Percentiles rank a stretch among this genome's conserved stretches.
Evolutionary conservation across 1,140 invertebrate species (phyloP).

Genomic region (Pteromalus puparum): DNA sequence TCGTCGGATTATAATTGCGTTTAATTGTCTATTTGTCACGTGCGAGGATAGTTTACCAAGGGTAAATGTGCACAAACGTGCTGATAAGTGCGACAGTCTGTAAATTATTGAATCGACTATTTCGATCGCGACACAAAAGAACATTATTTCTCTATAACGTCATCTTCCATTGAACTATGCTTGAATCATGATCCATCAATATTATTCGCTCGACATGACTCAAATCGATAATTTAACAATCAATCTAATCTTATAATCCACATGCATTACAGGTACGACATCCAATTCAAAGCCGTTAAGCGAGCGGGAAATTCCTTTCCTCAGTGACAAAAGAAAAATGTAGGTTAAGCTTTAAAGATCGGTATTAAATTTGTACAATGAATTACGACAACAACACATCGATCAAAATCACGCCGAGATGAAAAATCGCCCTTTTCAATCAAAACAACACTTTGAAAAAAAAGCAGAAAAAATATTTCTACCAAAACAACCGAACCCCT

Average conservation of each 20-base stretch:
- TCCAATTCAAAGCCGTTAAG: background rate
- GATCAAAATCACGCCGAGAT: no score
- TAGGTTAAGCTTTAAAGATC: no score
- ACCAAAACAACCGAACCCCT: background rate
- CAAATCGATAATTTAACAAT: constrained; percentile 20
- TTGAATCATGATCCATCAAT: constrained; percentile 40
- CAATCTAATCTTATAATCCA: constrained; percentile 33
- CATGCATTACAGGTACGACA: background rate
- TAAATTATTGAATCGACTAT: constrained; percentile 13
- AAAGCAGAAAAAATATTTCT: background rate
- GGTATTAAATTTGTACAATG: no score
- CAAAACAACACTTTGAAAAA: background rate
- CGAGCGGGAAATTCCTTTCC: no score
- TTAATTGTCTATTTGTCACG: no score
- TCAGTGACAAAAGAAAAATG: no score
- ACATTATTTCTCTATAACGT: constrained; percentile 7
- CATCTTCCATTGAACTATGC: constrained; percentile 9
- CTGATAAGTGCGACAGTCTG: background rate
- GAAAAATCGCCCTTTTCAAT: constrained; percentile 23
- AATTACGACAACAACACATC: no score
- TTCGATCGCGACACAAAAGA: constrained; percentile 12
- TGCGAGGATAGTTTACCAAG: background rate
- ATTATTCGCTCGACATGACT: constrained; percentile 27
- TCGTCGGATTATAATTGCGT: no score
- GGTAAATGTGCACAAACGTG: background rate